Percentiles rank a stretch among this genome's conserved stretches.
Evolutionary conservation across 1,140 invertebrate genomes (phyloP).

Genomic region (Protaetia brevitarsis): DNA sequence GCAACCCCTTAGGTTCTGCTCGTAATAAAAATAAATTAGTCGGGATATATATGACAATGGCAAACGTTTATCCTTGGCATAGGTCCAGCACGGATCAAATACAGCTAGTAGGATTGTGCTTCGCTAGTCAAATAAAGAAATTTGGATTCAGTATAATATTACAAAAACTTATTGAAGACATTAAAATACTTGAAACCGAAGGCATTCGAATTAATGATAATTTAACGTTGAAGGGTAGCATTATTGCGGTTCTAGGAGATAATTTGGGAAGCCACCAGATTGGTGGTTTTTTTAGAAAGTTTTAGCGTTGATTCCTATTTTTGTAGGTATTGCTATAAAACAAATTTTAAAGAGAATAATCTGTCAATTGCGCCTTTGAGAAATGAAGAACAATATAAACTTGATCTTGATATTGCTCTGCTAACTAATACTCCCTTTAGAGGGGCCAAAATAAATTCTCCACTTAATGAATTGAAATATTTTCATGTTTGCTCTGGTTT

Average conservation of each 20-base stretch:
- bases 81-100: slow-evolving; percentile 33
- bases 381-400: slow-evolving; percentile 1
- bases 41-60: slow-evolving; percentile 43
- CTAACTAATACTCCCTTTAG: not conserved
- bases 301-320: slow-evolving; percentile 24
- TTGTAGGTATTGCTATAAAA: slow-evolving; percentile 31
- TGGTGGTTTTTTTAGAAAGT: slow-evolving; percentile 32
- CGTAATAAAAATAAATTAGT: slow-evolving; percentile 44
- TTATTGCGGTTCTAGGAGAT: slow-evolving; percentile 27
- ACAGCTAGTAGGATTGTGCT: slow-evolving; percentile 40
- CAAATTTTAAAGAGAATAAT: slow-evolving; percentile 5
- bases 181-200: slow-evolving; percentile 38
- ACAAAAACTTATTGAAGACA: slow-evolving; percentile 39
- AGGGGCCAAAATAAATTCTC: slow-evolving; percentile 8
- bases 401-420: slow-evolving; percentile 16
- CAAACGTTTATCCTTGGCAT: slow-evolving; percentile 28
- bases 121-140: slow-evolving; percentile 35
- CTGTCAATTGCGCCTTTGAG: too few relatives aligned
- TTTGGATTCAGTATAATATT: slow-evolving; percentile 39
- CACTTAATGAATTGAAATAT: slow-evolving; percentile 17
- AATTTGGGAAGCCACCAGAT: slow-evolving; percentile 35
- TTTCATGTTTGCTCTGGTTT: slow-evolving; percentile 24
- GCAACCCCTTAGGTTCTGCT: slow-evolving; percentile 43
- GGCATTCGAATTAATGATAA: slow-evolving; percentile 32
- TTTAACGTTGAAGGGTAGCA: slow-evolving; percentile 22